A percentile compares a stretch with the other conserved stretches of the same genome.
Conservation (phyloP, 2,113 vertebrate species). For the Microcebus tavaratra region DNA sequence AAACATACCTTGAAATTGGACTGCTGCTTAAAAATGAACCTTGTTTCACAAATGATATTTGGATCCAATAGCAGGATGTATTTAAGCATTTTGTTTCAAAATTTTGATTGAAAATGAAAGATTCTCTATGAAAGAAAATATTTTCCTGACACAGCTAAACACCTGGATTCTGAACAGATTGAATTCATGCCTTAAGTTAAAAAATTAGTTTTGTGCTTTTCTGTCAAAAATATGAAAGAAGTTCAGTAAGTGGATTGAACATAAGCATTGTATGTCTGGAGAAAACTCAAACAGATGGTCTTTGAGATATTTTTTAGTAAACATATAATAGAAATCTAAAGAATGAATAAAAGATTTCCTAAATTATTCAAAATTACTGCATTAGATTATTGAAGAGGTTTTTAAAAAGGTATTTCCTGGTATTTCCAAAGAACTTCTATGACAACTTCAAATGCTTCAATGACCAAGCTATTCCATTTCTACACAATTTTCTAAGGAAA, state of each 20-base stretch:
- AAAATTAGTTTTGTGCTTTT: constrained; percentile 73
- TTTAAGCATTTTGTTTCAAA: constrained; percentile 74
- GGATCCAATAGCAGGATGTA: neutral
- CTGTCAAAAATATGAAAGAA: constrained; percentile 75
- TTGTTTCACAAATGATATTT: constrained; percentile 59
- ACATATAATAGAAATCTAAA: neutral
- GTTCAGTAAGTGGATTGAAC: constrained; percentile 69
- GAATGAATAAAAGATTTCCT: neutral
- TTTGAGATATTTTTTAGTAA: constrained; percentile 58
- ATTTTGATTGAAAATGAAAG: constrained; percentile 72
- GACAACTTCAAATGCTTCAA: neutral
- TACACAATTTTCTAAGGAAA: constrained; percentile 45
- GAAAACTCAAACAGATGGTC: constrained; percentile 71
- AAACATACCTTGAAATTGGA: constrained; percentile 61
- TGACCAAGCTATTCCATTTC: neutral
- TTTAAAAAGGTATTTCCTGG: neutral
- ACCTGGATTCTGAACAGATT: constrained; percentile 64
- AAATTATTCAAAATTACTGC: constrained; percentile 4
- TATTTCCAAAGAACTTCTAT: constrained; percentile 13
- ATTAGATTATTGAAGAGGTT: neutral
- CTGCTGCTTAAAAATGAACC: constrained; percentile 55
- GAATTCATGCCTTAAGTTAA: constrained; percentile 70
- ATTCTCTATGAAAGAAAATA: constrained; percentile 59
- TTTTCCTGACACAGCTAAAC: constrained; percentile 73
- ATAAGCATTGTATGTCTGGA: constrained; percentile 34